Base-by-base conservation (phyloP, 2,797 vertebrate species). In the Crocidura indochinensis region DNA sequence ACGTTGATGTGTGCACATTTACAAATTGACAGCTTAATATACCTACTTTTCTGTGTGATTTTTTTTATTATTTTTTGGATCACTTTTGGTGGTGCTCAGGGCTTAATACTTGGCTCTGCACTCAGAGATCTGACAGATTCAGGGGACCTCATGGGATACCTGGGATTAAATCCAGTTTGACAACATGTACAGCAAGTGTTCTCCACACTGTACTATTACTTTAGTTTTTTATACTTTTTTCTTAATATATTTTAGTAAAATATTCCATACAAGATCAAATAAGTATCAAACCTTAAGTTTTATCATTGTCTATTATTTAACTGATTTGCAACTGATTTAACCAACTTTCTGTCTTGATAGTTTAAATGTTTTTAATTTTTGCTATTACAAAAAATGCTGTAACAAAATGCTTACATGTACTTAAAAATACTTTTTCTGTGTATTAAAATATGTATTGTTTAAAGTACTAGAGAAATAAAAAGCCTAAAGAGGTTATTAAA, bases 311-410 rank as follows among this genome's bases (percentile, higher is more conserved):
- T 53, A 53, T 53, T 53, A 90, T 79, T 73, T 87, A 69, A 84
- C 22, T 31, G 9, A 90, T 80, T 26, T 77, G 0, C 69, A 80
- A 67, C 82, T 90, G 31, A 75, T n/a, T 91, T 80, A 91, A 90
- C 60, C 14, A 86, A 73, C 26, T 84, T 31, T 14, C 20, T 82
- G 15, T 73, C 78, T 27, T 49, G 11, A 10, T 19, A 76, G 51
- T 71, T 84, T 84, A 78, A 74, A 77, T 84, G 79, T 81, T 94
- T 94, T 91, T n/a, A 24, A 44, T 73, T 88, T 88, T 47, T 93
- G n/a, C 79, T 49, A 67, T 79, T 71, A 83, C 15, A 81, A 74
- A 91, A 74, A 53, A 80, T 82, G 8, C 75, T 71, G 12, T 82
- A 86, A 67, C 46, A 89, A 77, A 84, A 53, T 20, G 9, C 1